A percentile compares a stretch with the other conserved stretches of the same genome.
phyloP scores from a whole-genome alignment of 2,888 invertebrate genomes.

The Tinea semifulvella region DNA sequence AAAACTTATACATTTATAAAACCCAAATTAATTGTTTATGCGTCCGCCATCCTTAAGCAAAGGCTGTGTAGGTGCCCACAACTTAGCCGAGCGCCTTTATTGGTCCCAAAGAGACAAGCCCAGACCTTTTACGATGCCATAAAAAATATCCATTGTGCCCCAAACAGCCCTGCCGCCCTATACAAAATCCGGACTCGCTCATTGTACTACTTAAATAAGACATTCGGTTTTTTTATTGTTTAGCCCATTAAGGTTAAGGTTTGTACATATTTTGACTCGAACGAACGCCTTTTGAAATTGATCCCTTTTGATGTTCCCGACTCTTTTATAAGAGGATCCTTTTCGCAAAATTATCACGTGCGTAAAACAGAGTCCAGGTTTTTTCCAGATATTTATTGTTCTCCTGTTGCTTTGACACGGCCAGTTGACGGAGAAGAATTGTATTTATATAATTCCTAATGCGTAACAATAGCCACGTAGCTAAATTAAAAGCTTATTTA shows the following conservation, averaged over 20 bases:
- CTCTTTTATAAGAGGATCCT: slow-evolving; percentile 23
- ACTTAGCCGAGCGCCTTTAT: slow-evolving; percentile 29
- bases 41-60: no score
- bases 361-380: slow-evolving; percentile 25
- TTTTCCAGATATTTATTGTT: background rate
- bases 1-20: no score
- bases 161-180: slow-evolving; percentile 28
- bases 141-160: slow-evolving; percentile 51
- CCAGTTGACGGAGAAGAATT: no score
- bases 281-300: slow-evolving; percentile 35
- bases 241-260: slow-evolving; percentile 48
- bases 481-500: no score
- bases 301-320: slow-evolving; percentile 42
- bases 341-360: slow-evolving; percentile 49
- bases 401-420: background rate
- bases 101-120: slow-evolving; percentile 52
- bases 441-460: background rate
- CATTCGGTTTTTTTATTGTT: slow-evolving; percentile 58
- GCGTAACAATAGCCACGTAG: background rate
- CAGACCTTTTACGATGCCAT: slow-evolving; percentile 48
- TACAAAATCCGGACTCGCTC: slow-evolving; percentile 45
- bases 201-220: slow-evolving; percentile 63
- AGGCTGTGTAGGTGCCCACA: background rate
- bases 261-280: slow-evolving; percentile 63
- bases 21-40: no score